Evolutionary conservation across 2,113 vertebrate species (phyloP).

Genomic region (Gallinago undulata): DNA sequence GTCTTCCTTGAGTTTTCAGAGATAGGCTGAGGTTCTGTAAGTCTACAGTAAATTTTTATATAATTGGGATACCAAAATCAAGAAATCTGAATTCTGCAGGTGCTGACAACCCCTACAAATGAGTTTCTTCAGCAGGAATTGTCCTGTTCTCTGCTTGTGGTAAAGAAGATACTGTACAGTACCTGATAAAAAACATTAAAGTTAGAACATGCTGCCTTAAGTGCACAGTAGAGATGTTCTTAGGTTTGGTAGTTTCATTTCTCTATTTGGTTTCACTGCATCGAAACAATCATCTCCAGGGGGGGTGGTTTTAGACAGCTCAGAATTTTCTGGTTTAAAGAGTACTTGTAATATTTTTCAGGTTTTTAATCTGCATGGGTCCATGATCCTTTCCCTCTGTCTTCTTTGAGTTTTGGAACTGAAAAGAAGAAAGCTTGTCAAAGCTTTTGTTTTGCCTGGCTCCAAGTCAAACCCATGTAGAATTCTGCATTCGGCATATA

Average conservation of each 20-base stretch:
- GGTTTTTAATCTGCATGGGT: background rate
- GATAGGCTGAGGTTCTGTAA: background rate
- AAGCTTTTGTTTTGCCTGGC: conserved; percentile 25
- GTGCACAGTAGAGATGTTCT: background rate
- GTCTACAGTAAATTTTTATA: background rate
- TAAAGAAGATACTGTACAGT: background rate
- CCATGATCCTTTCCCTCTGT: background rate
- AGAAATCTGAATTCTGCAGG: background rate
- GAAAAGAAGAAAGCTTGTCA: conserved; percentile 12
- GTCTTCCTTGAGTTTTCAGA: background rate
- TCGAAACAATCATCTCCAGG: background rate
- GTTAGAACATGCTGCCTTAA: background rate
- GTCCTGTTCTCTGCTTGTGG: background rate
- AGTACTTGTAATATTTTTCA: background rate
- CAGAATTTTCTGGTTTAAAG: background rate
- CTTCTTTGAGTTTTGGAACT: conserved; percentile 11
- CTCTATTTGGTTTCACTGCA: background rate
- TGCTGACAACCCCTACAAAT: background rate
- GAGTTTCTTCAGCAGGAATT: background rate
- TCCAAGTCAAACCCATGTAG: background rate
- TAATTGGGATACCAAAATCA: background rate
- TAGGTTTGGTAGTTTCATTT: background rate
- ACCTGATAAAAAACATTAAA: background rate
- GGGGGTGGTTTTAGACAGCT: background rate
- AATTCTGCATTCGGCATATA: background rate